Base-by-base conservation (phyloP, 2,113 vertebrate species). In the Serinus canaria region DNA sequence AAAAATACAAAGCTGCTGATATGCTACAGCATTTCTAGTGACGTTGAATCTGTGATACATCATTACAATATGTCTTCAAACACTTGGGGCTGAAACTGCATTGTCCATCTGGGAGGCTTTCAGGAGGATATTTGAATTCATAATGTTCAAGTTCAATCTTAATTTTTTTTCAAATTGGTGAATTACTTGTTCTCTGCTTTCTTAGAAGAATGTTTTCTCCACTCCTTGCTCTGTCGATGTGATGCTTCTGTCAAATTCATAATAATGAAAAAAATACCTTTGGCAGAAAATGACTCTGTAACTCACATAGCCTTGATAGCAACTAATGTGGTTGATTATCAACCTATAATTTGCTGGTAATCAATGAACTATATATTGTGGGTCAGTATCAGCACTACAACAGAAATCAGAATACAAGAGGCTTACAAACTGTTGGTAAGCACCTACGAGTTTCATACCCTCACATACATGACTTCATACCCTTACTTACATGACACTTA, bases 31-130 rank as follows among this genome's bases (percentile, higher is more conserved):
- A 59, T 79, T 68, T 91, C 35, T 72, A n/a, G 35, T 47, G 28
- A 47, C 15, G 6, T 39, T 0, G 1, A 43, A 50, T 37, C 30
- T 59, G 35, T 39, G 62, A 31, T 46, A 49, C 4, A 4, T 82
- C 60, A 33, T 55, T 66, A 33, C n/a, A 47, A 4, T 14, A 3
- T 44, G 9, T 35, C n/a, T 67, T 66, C 15, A 37, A 7, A 44
- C 23, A 6, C 28, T 62, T 1, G 0, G 52, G 46, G 19, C 8
- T 75, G 31, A 80, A 86, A 49, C 7, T 14, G 24, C 30, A 19
- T 53, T 72, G 41, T 67, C 56, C 27, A 11, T 55, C 44, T 87
- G 44, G 35, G 21, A 70, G 46, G 28, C 47, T 73, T 80, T 76
- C 13, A 59, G 77, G 47, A 89, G 15, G 33, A 15, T 67, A 39